Evolutionary conservation across 2,888 invertebrate genomes (phyloP).

Genomic region (Callimorpha dominula): DNA sequence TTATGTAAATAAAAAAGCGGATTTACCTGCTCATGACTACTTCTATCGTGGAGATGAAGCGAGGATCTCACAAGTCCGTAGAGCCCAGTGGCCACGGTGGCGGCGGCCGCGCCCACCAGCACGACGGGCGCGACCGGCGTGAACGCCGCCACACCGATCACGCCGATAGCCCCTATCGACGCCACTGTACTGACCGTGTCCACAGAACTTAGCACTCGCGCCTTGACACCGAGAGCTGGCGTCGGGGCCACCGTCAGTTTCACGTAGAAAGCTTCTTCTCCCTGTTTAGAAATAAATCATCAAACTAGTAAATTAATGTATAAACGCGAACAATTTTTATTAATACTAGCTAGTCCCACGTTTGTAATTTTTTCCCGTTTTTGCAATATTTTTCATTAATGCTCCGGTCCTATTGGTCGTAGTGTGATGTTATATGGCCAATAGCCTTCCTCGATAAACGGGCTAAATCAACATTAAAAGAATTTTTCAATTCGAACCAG

Average conservation of each 20-base stretch:
- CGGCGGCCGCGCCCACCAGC: slow-evolving; percentile 79
- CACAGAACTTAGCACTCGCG: slow-evolving; percentile 73
- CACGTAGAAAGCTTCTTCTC: slow-evolving; percentile 71
- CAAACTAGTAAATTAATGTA: not conserved
- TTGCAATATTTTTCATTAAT: too few species aligned
- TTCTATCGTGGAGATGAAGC: slow-evolving; percentile 79
- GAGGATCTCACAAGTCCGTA: slow-evolving; percentile 85
- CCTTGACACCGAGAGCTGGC: slow-evolving; percentile 73
- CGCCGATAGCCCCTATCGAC: slow-evolving; percentile 80
- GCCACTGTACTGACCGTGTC: slow-evolving; percentile 78
- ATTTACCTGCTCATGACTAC: slow-evolving; percentile 82
- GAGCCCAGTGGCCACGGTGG: slow-evolving; percentile 79
- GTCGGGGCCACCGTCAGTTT: slow-evolving; percentile 77
- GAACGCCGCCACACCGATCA: slow-evolving; percentile 82
- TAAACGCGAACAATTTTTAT: too few species aligned
- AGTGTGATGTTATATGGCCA: too few species aligned
- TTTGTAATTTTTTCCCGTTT: too few species aligned
- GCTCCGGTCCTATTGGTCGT: too few species aligned
- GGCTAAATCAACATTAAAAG: too few species aligned
- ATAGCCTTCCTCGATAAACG: too few species aligned
- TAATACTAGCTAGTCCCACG: too few species aligned
- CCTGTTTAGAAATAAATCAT: slow-evolving; percentile 51
- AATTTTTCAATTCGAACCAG: too few species aligned
- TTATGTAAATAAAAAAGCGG: not conserved
- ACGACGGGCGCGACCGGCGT: slow-evolving; percentile 83